phyloP scores from a whole-genome alignment of 1,140 invertebrate species.

The Panulirus ornatus region DNA sequence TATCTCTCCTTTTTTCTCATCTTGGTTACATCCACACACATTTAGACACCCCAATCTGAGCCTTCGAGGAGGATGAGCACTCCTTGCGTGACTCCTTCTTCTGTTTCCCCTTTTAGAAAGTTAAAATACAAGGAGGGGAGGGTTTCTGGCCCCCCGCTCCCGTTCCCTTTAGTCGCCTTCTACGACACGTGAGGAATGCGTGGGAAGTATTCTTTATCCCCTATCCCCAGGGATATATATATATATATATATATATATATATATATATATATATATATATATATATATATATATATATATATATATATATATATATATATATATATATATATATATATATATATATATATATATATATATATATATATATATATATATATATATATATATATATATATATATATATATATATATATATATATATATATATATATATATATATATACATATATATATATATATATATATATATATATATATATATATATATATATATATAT shows the following conservation, averaged over 20 bases:
- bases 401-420: slow-evolving; percentile 41
- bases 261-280: slow-evolving; percentile 14
- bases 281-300: slow-evolving; percentile 14
- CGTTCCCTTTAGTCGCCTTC: no score
- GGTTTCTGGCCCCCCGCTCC: no score
- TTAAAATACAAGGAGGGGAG: no score
- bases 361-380: slow-evolving; percentile 38
- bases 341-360: slow-evolving; percentile 41
- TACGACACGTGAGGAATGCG: no score
- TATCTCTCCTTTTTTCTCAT: no score
- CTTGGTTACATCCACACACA: no score
- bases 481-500: slow-evolving; percentile 17
- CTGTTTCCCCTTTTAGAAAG: no score
- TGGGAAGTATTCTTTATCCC: no score
- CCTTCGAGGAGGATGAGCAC: no score
- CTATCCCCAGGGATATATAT: no score
- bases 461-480: slow-evolving; percentile 38
- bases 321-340: slow-evolving; percentile 38
- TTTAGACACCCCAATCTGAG: no score
- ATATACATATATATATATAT: slow-evolving; percentile 22
- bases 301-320: slow-evolving; percentile 14
- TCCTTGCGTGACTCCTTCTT: no score
- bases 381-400: slow-evolving; percentile 41
- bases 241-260: slow-evolving; percentile 14
- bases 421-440: slow-evolving; percentile 27